phyloP scores from a whole-genome alignment of 2,888 invertebrate species.

The Pteria penguin region DNA sequence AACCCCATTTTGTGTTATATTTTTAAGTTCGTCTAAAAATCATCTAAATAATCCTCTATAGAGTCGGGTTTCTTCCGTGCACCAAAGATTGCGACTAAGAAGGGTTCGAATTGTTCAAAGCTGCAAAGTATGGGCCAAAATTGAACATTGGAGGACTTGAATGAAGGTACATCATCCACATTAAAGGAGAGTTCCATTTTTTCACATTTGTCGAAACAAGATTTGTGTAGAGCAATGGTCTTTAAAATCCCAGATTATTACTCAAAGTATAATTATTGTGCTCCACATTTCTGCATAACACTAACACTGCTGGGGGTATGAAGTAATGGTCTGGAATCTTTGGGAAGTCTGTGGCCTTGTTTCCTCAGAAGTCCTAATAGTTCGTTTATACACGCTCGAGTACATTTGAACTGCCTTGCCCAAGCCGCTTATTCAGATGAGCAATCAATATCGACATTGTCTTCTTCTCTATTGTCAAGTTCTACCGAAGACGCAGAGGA shows the following conservation, averaged over 20 bases:
- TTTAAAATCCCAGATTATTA: conserved; percentile 23
- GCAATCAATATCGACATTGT: no score
- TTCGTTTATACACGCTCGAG: neutral
- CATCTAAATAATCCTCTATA: conserved; percentile 42
- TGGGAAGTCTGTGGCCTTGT: conserved; percentile 27
- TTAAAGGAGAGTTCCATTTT: conserved; percentile 20
- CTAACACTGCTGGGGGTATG: conserved; percentile 38
- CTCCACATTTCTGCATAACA: conserved; percentile 36
- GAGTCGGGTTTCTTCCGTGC: conserved; percentile 48
- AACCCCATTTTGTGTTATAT: neutral
- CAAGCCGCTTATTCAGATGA: neutral
- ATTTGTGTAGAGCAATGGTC: neutral
- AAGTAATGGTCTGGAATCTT: conserved; percentile 44
- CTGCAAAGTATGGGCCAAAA: conserved; percentile 52
- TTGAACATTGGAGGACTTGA: conserved; percentile 28
- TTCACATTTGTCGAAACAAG: neutral
- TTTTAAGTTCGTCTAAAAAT: conserved; percentile 49
- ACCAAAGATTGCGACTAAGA: conserved; percentile 52
- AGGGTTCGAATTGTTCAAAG: conserved; percentile 33
- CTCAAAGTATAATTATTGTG: conserved; percentile 45
- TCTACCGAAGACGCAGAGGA: no score
- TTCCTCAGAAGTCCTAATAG: neutral
- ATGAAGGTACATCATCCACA: conserved; percentile 39
- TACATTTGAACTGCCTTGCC: neutral
- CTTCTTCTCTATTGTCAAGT: no score